Evolutionary conservation across 1,140 invertebrate genomes (phyloP), one percentile per base, ranked within the genome.

Genomic region (Nilaparvata lugens): DNA sequence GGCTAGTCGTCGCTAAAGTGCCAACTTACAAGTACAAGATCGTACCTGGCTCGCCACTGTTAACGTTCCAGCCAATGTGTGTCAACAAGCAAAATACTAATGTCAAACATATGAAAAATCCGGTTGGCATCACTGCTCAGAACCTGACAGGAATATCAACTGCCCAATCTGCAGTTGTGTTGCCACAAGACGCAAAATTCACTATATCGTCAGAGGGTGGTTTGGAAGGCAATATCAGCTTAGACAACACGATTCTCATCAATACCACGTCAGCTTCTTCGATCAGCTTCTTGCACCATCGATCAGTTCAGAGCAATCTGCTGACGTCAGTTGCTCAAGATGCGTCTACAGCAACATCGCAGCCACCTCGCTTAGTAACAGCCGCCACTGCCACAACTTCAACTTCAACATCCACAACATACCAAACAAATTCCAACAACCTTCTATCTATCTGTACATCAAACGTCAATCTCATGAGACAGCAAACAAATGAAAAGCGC

Each of bases 1-100:
- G 67, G 7, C 66, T 70, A 42, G 65, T 70, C 52, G 66, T 70
- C 56, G 57, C 62, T 5, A 68, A 68, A 61, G 65, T 63, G 23
- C 65, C 68, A 16, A 64, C 60, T 61, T 35, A 11, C 31, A 35
- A 35, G 31, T 35, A 35, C 31, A 35, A 35, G 7, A 6, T 35
- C 13, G 7, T 35, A 35, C 31, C 31, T 35, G 67, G 65, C 31
- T 61, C 67, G 6, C 59, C 66, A 21, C 53, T 66, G 14, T 24
- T 70, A 35, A 11, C 31, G 52, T 66, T 40, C 51, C 67, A 45
- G 64, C 68, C 66, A 45, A 69, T 69, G 66, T 66, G 66, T 61
- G 31, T 65, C 14, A 65, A 62, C 52, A 64, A 65, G 61, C 43
- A 58, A 43, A 62, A 51, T 25, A 38, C 64, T n/a, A 62, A 58